phyloP scores from a whole-genome alignment of 2,113 vertebrate species.

The Athene noctua region DNA sequence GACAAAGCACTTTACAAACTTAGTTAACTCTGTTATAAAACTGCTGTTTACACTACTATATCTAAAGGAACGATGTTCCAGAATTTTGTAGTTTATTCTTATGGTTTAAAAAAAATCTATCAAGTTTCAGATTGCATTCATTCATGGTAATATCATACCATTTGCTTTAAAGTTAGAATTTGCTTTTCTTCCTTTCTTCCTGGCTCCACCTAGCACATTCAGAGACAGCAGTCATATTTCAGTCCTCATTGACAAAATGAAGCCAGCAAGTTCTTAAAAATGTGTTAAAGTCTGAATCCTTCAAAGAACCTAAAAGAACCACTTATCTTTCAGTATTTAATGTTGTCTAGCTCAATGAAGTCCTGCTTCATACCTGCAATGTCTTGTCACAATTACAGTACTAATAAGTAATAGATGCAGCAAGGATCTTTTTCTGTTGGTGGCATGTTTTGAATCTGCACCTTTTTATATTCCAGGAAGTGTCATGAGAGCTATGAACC shows the following conservation, averaged over 20 bases:
- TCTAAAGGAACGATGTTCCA: not conserved
- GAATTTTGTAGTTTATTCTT: not conserved
- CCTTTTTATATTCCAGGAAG: not conserved
- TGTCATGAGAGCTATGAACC: not conserved
- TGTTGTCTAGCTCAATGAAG: not conserved
- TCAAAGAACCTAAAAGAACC: not conserved
- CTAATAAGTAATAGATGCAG: not conserved
- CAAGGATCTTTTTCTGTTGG: not conserved
- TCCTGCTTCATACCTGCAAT: not conserved
- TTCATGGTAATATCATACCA: not conserved
- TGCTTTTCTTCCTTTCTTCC: not conserved
- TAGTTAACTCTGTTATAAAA: not conserved
- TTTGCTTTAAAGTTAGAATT: not conserved
- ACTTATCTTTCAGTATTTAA: not conserved
- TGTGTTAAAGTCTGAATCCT: not conserved
- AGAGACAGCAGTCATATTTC: not conserved
- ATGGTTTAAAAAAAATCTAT: rapidly evolving
- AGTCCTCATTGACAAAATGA: not conserved
- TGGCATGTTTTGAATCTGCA: not conserved
- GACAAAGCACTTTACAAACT: not conserved
- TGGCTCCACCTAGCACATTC: not conserved
- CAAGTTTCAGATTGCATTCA: not conserved
- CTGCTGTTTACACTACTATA: not conserved
- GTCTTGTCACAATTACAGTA: not conserved
- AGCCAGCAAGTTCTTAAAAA: not conserved